Evolutionary conservation across 2,797 vertebrate species (phyloP), one percentile per base, ranked within the genome.

Genomic region (Leontopithecus rosalia): DNA sequence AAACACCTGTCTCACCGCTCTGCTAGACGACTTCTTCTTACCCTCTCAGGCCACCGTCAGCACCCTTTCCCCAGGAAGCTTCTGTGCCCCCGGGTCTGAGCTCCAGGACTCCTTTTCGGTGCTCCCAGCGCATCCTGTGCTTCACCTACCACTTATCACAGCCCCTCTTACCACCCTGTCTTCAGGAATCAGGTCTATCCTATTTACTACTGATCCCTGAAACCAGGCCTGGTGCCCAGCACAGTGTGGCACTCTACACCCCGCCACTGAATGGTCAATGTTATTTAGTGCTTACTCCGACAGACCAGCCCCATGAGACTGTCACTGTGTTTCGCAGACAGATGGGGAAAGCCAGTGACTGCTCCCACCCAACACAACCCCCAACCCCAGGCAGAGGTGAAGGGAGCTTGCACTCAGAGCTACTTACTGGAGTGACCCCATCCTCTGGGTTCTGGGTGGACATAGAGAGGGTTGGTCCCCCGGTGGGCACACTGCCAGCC

Each of bases 401-500:
- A n/a, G 3, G 1, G 39, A 67, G 33, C 30, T 17, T 22, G 33
- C 4, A 3, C 4, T 33, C 46, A 6, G 50, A 70, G 75, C 14
- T 87, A 83, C 97, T 97, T 55, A 98, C 97, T 1, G 1, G 15
- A 20, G 89, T 61, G 77, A 77, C 2, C 13, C 12, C 48, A 50
- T 91, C 91, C 67, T 82, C 2, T 0, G 75, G 9, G 52, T 12
- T 22, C 73, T 90, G 14, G 1, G 90, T 80, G 36, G 79, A 57
- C 75, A 28, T 12, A 22, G 88, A 67, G 36, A 93, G 58, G 14
- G 58, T n/a, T 0, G n/a, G 81, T 19, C 5, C 91, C 13, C 11
- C 12, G 0, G 95, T 57, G 41, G 94, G 57, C 30, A 15, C 4
- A 3, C 48, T 41, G 48, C 41, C 4, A 3, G 57, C 19, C 73